Evolutionary conservation across 1,140 invertebrate genomes (phyloP), one percentile per base, ranked within the genome.

Genomic region (Archegozetes longisetosus): DNA sequence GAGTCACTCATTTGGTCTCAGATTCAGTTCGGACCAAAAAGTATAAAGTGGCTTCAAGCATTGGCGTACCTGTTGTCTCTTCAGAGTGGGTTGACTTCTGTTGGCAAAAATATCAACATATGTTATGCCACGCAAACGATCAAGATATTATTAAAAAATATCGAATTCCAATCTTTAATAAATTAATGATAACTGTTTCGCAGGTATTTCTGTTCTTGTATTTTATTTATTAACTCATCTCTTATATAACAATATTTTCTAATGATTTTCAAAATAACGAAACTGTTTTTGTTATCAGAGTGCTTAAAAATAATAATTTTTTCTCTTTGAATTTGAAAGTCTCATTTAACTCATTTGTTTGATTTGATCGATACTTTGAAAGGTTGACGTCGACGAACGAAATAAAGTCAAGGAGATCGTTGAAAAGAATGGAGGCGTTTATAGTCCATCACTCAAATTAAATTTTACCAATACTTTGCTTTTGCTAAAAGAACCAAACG

Each of bases 151-250:
- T 56, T 25, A 12, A 47, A n/a, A 22, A 55, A 55, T 50, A 58
- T 60, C 1, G 28, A 2, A 20, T 60, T 2, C 51, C 51, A 17
- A 26, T 60, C 1, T 60, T 60, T 47, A 23, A 60, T 50, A 32
- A 32, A n/a, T 20, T 60, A 28, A 55, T 23, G n/a, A 25, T 59
- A 17, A 56, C 58, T 20, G 48, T 51, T n/a, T 56, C 58, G 27
- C 48, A 56, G 55, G 58, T 59, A 58, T 54, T 58, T 47, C 4
- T 55, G 4, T 12, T 25, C 9, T 26, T 27, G 25, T n/a, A n/a
- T n/a, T n/a, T n/a, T n/a, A n/a, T n/a, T n/a, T n/a, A n/a, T n/a
- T n/a, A n/a, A n/a, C n/a, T n/a, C n/a, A n/a, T n/a, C n/a, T n/a
- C n/a, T n/a, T n/a, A n/a, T n/a, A n/a, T n/a, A n/a, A n/a, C n/a